Evolutionary conservation across 2,113 vertebrate genomes (phyloP).

Genomic region (Python bivittatus): DNA sequence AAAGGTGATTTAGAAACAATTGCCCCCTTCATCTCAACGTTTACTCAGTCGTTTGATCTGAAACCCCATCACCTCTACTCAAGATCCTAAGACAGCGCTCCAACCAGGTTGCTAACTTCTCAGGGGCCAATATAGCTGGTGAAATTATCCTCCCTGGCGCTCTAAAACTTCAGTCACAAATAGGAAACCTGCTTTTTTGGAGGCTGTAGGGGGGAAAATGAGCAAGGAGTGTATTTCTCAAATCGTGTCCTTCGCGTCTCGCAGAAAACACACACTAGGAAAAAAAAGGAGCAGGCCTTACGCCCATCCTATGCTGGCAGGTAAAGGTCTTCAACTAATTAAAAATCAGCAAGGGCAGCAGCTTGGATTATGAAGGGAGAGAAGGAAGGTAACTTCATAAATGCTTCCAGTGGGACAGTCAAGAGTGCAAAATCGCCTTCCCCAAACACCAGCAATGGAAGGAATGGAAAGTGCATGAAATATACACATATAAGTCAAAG

Average conservation of each 20-base stretch:
- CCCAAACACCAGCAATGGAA: slow-evolving; percentile 32
- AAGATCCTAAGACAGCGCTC: not conserved
- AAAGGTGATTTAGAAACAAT: too few relatives aligned
- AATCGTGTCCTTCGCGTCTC: fast-evolving
- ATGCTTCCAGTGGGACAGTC: slow-evolving; percentile 23
- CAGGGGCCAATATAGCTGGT: fast-evolving
- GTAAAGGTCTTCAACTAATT: slow-evolving; percentile 25
- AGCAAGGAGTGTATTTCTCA: fast-evolving
- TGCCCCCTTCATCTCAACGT: not conserved
- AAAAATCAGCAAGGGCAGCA: not conserved
- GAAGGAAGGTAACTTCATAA: slow-evolving; percentile 19
- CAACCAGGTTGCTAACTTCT: fast-evolving
- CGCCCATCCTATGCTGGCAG: not conserved
- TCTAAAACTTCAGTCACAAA: not conserved
- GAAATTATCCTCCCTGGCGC: not conserved
- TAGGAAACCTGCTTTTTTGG: not conserved
- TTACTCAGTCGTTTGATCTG: not conserved
- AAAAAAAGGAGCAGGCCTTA: not conserved
- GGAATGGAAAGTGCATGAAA: slow-evolving; percentile 35
- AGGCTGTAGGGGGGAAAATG: fast-evolving
- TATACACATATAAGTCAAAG: slow-evolving; percentile 14
- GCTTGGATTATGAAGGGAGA: not conserved
- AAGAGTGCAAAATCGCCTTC: slow-evolving; percentile 42
- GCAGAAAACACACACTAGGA: fast-evolving
- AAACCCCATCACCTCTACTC: too few relatives aligned